These are phyloP conservation scores for Anoplophora glabripennis DNA, from an alignment of 1,140 invertebrate genomes.

Conservation along the genomic window DNA sequence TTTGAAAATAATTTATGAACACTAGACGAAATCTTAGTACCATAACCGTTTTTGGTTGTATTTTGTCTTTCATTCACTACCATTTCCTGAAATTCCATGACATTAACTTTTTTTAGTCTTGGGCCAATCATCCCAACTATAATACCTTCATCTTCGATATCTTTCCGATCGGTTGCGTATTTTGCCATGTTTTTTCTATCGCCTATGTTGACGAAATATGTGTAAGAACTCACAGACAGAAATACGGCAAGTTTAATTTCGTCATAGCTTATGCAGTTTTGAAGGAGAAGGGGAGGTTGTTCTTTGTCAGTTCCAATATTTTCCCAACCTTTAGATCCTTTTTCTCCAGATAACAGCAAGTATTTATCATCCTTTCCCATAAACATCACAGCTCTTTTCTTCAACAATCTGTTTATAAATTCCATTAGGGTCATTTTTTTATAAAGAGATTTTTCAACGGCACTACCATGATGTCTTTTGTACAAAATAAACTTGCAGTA, in stretches of 20 bases:
- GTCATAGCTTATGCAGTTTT: conserved; percentile 37
- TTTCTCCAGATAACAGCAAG: conserved; percentile 51
- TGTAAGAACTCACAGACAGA: conserved; percentile 36
- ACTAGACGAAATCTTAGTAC: conserved; percentile 47
- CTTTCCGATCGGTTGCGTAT: conserved; percentile 14
- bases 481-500: conserved; percentile 50
- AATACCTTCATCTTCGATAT: conserved; percentile 32
- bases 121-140: conserved; percentile 50
- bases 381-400: conserved; percentile 57
- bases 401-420: conserved; percentile 56
- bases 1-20: conserved; percentile 43
- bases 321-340: conserved; percentile 51
- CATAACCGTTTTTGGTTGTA: conserved; percentile 47
- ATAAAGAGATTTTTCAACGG: conserved; percentile 55
- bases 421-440: conserved; percentile 56
- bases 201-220: conserved; percentile 35
- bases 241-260: conserved; percentile 40
- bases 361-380: conserved; percentile 53
- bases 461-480: conserved; percentile 53
- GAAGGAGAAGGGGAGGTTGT: conserved; percentile 43
- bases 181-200: conserved; percentile 33
- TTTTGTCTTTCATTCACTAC: conserved; percentile 51
- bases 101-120: conserved; percentile 46
- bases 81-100: conserved; percentile 54
- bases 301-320: conserved; percentile 47